These are phyloP conservation scores for Tetanocera ferruginea DNA, from an alignment of 2,888 invertebrate species.

Conservation along the genomic window DNA sequence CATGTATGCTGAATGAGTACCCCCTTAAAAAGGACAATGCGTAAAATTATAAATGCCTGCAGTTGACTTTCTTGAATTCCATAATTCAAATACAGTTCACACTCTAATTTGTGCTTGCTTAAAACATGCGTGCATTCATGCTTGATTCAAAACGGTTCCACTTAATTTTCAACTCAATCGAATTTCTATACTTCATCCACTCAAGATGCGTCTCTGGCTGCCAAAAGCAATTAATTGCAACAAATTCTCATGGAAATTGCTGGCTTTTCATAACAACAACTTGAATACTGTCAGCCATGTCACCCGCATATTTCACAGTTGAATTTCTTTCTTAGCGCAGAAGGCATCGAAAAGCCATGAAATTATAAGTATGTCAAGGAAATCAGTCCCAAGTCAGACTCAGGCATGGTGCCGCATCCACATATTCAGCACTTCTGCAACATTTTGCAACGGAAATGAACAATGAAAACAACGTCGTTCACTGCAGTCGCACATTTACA, in stretches of 20 bases:
- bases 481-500: neutral
- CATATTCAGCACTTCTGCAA: constrained; percentile 2
- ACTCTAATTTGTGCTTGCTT: neutral
- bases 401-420: constrained; percentile 45
- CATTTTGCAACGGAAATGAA: constrained; percentile 48
- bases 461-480: constrained; percentile 46
- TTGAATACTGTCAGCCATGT: constrained; percentile 33
- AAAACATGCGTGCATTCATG: neutral
- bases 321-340: constrained; percentile 32
- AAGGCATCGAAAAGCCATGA: no score
- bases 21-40: neutral
- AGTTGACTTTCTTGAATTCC: neutral
- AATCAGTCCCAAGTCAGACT: constrained; percentile 42
- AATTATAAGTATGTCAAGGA: constrained; percentile 12
- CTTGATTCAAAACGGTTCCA: neutral
- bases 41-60: neutral
- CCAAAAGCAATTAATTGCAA: constrained; percentile 44
- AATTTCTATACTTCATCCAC: neutral
- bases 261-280: neutral
- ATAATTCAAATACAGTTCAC: neutral
- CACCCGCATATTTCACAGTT: constrained; percentile 53
- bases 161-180: neutral
- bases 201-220: neutral
- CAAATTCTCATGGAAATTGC: constrained; percentile 39
- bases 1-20: neutral